These are phyloP conservation scores for Hippopotamus amphibius DNA, from an alignment of 2,113 vertebrate species.

Conservation along the genomic window DNA sequence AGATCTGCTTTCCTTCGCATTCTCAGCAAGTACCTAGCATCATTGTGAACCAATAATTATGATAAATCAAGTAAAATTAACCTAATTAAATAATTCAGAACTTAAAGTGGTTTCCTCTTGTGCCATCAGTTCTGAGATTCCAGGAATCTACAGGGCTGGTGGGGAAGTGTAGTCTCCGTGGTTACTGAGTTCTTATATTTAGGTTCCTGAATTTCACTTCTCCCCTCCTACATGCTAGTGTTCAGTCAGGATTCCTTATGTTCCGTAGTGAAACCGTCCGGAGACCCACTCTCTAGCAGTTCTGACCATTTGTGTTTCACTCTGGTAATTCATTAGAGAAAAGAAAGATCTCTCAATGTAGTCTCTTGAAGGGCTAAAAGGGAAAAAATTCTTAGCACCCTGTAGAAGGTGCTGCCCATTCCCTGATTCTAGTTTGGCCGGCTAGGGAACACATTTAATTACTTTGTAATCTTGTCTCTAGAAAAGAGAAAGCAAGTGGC, in stretches of 20 bases:
- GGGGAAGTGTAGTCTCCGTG: not conserved
- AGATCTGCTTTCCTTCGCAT: not conserved
- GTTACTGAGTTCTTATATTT: not conserved
- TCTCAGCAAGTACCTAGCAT: not conserved
- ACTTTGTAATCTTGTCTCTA: not conserved
- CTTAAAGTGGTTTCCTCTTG: not conserved
- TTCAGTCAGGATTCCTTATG: not conserved
- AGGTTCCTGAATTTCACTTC: conserved; percentile 43
- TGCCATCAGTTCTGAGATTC: conserved; percentile 5
- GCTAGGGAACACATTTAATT: not conserved
- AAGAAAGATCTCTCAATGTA: not conserved
- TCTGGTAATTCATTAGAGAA: not conserved
- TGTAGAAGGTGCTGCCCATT: fast-evolving
- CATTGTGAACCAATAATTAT: not conserved
- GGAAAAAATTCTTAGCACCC: not conserved
- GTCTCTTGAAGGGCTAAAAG: not conserved
- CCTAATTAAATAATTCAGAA: conserved; percentile 55
- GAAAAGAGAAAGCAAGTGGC: not conserved
- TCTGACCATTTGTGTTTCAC: not conserved
- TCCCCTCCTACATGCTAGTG: not conserved
- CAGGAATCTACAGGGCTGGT: not conserved
- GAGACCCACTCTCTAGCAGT: not conserved
- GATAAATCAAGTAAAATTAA: conserved; percentile 53
- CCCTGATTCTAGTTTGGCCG: not conserved
- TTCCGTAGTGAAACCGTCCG: not conserved